Evolutionary conservation across 1,140 invertebrate genomes (phyloP).

Genomic region (Uloborus diversus): DNA sequence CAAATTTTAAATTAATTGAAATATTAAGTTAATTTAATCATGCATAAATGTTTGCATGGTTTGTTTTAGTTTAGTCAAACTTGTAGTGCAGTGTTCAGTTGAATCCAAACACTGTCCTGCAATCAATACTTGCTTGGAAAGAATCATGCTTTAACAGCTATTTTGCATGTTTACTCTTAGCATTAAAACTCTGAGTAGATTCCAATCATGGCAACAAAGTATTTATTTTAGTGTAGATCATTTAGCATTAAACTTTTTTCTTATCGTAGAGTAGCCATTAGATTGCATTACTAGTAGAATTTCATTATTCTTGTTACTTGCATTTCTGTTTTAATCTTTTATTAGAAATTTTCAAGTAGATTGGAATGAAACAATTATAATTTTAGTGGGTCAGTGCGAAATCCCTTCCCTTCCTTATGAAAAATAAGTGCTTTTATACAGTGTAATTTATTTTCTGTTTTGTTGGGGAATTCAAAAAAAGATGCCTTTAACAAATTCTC

Average conservation of each 20-base stretch:
- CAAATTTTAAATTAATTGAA: neutral
- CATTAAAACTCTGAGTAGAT: no score
- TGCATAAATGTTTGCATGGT: no score
- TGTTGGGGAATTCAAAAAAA: slow-evolving; percentile 36
- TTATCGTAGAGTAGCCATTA: slow-evolving; percentile 49
- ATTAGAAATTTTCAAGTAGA: slow-evolving; percentile 32
- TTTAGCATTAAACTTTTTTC: slow-evolving; percentile 37
- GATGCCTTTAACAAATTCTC: slow-evolving; percentile 54
- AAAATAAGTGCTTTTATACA: slow-evolving; percentile 16
- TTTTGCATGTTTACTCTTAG: no score
- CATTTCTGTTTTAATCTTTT: slow-evolving; percentile 33
- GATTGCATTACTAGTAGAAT: slow-evolving; percentile 43
- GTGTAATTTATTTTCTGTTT: slow-evolving; percentile 22
- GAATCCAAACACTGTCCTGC: no score
- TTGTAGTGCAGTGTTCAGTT: no score
- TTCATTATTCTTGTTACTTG: slow-evolving; percentile 31
- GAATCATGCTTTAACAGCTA: neutral
- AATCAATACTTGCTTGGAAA: no score
- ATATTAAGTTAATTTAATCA: neutral
- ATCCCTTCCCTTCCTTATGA: slow-evolving; percentile 18
- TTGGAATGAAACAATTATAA: slow-evolving; percentile 52
- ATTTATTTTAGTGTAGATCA: slow-evolving; percentile 38
- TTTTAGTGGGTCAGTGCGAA: slow-evolving; percentile 52
- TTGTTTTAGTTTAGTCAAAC: neutral
- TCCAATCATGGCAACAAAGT: slow-evolving; percentile 50